phyloP scores from a whole-genome alignment of 1,140 invertebrate genomes.

The Contarinia nasturtii region DNA sequence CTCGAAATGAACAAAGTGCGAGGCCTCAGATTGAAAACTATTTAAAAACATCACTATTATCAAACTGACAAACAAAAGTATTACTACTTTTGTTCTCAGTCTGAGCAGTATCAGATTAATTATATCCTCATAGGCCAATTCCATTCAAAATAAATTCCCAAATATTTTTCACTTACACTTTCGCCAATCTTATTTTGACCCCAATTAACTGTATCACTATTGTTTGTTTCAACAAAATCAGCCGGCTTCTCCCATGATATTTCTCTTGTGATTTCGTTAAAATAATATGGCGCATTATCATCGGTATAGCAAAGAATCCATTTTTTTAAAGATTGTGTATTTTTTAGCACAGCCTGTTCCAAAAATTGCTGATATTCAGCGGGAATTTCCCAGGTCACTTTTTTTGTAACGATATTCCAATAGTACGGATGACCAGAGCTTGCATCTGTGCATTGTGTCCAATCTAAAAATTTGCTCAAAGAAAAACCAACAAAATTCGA shows the following conservation, averaged over 20 bases:
- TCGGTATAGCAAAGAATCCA: constrained; percentile 1
- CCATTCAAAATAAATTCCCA: no score
- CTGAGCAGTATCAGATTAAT: no score
- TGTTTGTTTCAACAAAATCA: constrained; percentile 7
- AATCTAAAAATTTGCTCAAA: constrained; percentile 16
- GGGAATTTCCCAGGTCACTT: constrained; percentile 54
- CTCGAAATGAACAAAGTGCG: no score
- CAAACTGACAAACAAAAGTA: neutral
- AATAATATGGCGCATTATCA: constrained; percentile 1
- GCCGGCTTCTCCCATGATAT: constrained; percentile 3
- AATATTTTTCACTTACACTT: no score
- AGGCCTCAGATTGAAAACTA: no score
- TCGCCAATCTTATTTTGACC: neutral
- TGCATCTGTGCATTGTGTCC: constrained; percentile 52
- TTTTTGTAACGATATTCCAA: constrained; percentile 50
- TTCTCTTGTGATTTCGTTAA: constrained; percentile 1
- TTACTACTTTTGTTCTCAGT: no score
- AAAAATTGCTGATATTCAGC: constrained; percentile 20
- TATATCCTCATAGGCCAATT: no score
- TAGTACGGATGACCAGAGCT: constrained; percentile 48
- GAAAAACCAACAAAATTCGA: no score
- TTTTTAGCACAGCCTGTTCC: neutral
- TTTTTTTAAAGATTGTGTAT: neutral
- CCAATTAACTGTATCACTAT: neutral
- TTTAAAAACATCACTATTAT: no score